Evolutionary conservation across 2,888 invertebrate species (phyloP).

Genomic region (Athripsodes cinereus): DNA sequence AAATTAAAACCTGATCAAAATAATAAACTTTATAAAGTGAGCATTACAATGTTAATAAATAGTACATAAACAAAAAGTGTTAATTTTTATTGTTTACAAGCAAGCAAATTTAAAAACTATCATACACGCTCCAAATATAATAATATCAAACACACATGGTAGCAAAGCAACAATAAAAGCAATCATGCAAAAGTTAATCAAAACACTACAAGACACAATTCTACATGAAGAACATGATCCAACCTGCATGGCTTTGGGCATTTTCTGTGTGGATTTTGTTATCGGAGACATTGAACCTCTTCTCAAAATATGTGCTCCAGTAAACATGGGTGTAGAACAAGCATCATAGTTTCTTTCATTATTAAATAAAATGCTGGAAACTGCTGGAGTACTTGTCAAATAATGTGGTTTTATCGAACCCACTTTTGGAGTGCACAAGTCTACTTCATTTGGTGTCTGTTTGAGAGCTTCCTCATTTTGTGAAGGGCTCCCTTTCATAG

Average conservation of each 20-base stretch:
- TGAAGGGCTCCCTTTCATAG: slow-evolving; percentile 3
- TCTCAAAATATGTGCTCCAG: slow-evolving; percentile 37
- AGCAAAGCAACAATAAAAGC: neutral
- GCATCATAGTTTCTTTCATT: slow-evolving; percentile 30
- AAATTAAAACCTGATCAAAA: too few species aligned
- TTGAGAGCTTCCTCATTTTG: neutral
- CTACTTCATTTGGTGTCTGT: neutral
- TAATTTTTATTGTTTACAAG: neutral
- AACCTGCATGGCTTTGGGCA: slow-evolving; percentile 88
- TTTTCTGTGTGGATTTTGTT: slow-evolving; percentile 78
- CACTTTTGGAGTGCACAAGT: slow-evolving; percentile 12
- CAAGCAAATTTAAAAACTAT: neutral
- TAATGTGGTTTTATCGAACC: slow-evolving; percentile 37
- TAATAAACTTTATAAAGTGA: too few species aligned
- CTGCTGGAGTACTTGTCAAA: slow-evolving; percentile 46
- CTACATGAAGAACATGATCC: slow-evolving; percentile 28
- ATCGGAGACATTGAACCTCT: slow-evolving; percentile 84
- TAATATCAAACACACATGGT: neutral
- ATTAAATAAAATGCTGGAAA: slow-evolving; percentile 15
- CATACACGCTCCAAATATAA: neutral
- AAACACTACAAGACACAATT: neutral
- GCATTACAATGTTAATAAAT: too few species aligned
- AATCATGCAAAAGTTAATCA: neutral
- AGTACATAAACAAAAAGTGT: too few species aligned
- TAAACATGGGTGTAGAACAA: slow-evolving; percentile 39